Conservation (phyloP, 2,888 invertebrate genomes). For the Phragmatobia fuliginosa region DNA sequence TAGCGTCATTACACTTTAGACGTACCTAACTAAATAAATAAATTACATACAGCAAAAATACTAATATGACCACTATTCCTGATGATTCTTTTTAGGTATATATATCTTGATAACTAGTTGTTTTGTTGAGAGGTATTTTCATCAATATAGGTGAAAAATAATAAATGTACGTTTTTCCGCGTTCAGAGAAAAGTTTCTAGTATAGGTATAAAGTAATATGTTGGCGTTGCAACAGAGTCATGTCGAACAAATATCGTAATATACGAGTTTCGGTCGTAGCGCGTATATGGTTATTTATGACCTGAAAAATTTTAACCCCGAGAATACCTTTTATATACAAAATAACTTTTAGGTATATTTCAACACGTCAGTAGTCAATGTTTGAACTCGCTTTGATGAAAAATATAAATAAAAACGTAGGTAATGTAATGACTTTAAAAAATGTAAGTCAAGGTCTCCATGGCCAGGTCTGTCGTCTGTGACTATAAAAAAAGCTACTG, state of each 20-base stretch:
- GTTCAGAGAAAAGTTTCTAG: neutral
- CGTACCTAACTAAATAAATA: neutral
- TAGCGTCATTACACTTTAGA: neutral
- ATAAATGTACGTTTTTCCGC: neutral
- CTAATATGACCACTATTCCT: neutral
- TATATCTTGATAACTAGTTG: neutral
- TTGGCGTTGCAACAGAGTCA: constrained; percentile 9
- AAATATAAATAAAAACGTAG: constrained; percentile 12
- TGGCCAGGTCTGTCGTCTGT: constrained; percentile 24
- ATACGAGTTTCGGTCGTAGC: constrained; percentile 6
- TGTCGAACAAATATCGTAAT: neutral
- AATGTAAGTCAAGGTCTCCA: constrained; percentile 39
- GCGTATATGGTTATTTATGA: constrained; percentile 5
- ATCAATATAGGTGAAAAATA: neutral
- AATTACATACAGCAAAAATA: neutral
- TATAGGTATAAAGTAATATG: constrained; percentile 1
- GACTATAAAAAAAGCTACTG: constrained; percentile 16
- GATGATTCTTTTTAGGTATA: neutral
- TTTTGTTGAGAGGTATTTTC: neutral
- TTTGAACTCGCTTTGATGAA: constrained; percentile 12
- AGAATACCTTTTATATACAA: constrained; percentile 9
- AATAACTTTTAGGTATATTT: constrained; percentile 14
- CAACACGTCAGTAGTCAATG: constrained; percentile 13
- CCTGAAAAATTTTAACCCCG: constrained; percentile 7
- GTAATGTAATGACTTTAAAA: constrained; percentile 25